A percentile compares a stretch with the other conserved stretches of the same genome.
Conservation (phyloP, 1,140 invertebrate genomes). For the Magallana gigas region DNA sequence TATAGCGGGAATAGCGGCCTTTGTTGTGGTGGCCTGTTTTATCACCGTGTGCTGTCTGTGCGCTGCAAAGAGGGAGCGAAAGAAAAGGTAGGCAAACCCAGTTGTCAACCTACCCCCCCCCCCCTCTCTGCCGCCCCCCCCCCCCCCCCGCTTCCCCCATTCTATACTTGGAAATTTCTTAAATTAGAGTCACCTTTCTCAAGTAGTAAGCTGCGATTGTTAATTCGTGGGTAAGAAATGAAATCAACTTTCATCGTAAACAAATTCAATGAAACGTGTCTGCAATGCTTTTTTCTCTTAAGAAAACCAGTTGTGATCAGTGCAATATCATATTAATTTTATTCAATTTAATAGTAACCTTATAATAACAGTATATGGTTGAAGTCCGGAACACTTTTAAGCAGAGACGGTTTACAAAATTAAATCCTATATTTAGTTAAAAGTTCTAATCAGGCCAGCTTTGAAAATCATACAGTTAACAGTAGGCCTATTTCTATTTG, state of each 20-base stretch:
- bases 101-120: no score
- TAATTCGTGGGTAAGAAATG: background rate
- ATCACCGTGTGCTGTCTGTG: background rate
- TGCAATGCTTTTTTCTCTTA: background rate
- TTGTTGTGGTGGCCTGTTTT: background rate
- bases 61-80: background rate
- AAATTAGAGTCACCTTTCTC: background rate
- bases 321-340: no score
- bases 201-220: no score
- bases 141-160: background rate
- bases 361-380: no score
- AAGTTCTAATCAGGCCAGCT: no score
- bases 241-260: background rate
- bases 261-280: background rate
- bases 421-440: no score
- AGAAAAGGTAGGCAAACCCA: background rate
- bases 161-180: background rate
- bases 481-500: no score
- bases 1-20: background rate
- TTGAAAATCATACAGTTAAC: no score
- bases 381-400: no score
- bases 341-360: no score
- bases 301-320: background rate
- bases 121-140: no score
- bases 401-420: no score